Conservation (phyloP, 2,888 invertebrate species). For the Villa cingulata region DNA sequence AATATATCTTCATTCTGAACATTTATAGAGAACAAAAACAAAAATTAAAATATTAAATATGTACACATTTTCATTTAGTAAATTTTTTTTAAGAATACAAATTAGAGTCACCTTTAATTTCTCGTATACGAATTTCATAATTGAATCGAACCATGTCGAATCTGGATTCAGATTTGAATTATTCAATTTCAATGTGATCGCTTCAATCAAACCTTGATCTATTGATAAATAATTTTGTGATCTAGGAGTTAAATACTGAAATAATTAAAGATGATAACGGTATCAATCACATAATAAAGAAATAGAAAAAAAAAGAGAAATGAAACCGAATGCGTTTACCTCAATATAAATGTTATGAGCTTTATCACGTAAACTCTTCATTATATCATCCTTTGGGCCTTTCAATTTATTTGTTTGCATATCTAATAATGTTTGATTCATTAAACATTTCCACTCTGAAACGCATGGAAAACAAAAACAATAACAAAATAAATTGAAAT, state of each 20-base stretch:
- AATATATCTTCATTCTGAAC: conserved; percentile 19
- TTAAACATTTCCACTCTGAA: conserved; percentile 16
- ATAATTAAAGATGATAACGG: not conserved
- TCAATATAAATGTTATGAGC: conserved; percentile 15
- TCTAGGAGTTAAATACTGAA: conserved; percentile 13
- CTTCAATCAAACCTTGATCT: conserved; percentile 17
- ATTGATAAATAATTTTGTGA: conserved; percentile 16
- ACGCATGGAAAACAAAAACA: not conserved
- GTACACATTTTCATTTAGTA: not conserved
- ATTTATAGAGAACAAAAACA: not conserved
- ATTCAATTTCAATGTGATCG: conserved; percentile 16
- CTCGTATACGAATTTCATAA: conserved; percentile 19
- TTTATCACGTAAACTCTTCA: conserved; percentile 14
- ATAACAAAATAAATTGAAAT: not conserved
- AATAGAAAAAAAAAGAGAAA: no score
- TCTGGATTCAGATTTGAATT: conserved; percentile 15
- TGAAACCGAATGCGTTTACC: conserved; percentile 8
- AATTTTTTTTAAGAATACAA: no score
- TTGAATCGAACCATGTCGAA: conserved; percentile 18
- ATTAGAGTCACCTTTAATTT: conserved; percentile 16
- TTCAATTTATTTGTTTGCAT: conserved; percentile 15
- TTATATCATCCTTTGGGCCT: conserved; percentile 13
- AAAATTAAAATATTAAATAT: not conserved
- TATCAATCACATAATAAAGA: no score
- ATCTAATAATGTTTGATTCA: conserved; percentile 11